phyloP scores from a whole-genome alignment of 1,140 invertebrate species.

The Hylaeus volcanicus region DNA sequence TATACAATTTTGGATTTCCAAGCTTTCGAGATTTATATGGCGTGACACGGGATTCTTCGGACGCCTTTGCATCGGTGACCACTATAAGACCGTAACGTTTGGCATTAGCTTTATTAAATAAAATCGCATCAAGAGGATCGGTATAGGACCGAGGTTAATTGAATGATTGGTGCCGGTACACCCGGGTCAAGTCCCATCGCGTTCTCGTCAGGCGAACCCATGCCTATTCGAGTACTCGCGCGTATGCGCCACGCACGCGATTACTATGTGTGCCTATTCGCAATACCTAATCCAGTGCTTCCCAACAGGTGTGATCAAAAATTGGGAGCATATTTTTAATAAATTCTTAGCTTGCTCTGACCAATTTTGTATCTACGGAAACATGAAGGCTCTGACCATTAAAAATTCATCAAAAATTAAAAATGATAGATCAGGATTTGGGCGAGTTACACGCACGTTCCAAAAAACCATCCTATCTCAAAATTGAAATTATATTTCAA shows the following conservation, averaged over 20 bases:
- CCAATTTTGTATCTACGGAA: too few relatives aligned
- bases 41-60: not conserved
- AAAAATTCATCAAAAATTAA: too few relatives aligned
- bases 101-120: slow-evolving; percentile 76
- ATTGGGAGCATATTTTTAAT: too few relatives aligned
- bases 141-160: slow-evolving; percentile 74
- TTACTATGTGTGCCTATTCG: not conserved
- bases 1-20: too few relatives aligned
- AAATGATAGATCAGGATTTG: too few relatives aligned
- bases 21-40: too few relatives aligned
- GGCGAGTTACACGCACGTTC: too few relatives aligned
- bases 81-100: slow-evolving; percentile 50
- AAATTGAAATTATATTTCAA: too few relatives aligned
- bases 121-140: slow-evolving; percentile 73
- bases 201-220: slow-evolving; percentile 44
- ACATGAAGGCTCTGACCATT: too few relatives aligned
- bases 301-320: too few relatives aligned
- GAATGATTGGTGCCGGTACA: slow-evolving; percentile 74
- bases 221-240: slow-evolving; percentile 7
- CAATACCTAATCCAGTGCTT: not conserved
- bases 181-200: slow-evolving; percentile 58
- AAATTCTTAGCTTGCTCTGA: too few relatives aligned
- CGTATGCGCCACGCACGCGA: not conserved
- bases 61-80: slow-evolving; percentile 33
- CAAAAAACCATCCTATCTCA: too few relatives aligned